These are phyloP conservation scores for Palythoa caribaeorum DNA, from an alignment of 92 coral and sea anemone species.

Conservation along the genomic window DNA sequence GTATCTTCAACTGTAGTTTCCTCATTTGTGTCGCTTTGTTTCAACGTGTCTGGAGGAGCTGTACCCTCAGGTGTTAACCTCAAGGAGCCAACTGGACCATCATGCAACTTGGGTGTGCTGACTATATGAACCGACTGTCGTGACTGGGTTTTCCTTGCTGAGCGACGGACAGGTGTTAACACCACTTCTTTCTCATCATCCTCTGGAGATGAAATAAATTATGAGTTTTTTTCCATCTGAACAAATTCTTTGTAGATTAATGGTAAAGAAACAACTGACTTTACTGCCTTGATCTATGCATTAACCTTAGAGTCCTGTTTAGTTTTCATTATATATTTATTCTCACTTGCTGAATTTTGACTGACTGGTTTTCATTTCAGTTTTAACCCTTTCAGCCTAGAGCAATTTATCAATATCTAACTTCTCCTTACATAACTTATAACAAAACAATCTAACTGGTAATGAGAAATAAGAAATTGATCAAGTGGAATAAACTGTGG, in stretches of 20 bases:
- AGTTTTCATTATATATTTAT: too few species aligned
- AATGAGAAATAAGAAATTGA: too few species aligned
- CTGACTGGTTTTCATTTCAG: too few species aligned
- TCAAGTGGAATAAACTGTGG: too few species aligned
- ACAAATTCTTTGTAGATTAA: not conserved
- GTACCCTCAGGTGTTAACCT: slow-evolving; percentile 76
- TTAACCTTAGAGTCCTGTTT: too few species aligned
- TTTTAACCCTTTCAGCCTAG: too few species aligned
- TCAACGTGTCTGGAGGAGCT: not conserved
- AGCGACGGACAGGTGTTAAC: slow-evolving; percentile 92
- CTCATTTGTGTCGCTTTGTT: not conserved
- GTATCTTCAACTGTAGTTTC: not conserved
- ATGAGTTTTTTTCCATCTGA: not conserved
- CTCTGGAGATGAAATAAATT: slow-evolving; percentile 39
- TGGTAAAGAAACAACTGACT: too few species aligned
- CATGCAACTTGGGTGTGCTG: slow-evolving; percentile 73
- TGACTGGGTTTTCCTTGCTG: slow-evolving; percentile 76
- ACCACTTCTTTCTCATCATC: slow-evolving; percentile 63
- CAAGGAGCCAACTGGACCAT: slow-evolving; percentile 61
- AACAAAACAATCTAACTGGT: too few species aligned
- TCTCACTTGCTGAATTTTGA: too few species aligned
- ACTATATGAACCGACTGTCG: slow-evolving; percentile 53
- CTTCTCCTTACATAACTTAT: too few species aligned
- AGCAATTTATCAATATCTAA: too few species aligned
- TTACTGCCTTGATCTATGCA: too few species aligned